phyloP scores from a whole-genome alignment of 1,140 invertebrate species.

The Chrysoperla carnea region DNA sequence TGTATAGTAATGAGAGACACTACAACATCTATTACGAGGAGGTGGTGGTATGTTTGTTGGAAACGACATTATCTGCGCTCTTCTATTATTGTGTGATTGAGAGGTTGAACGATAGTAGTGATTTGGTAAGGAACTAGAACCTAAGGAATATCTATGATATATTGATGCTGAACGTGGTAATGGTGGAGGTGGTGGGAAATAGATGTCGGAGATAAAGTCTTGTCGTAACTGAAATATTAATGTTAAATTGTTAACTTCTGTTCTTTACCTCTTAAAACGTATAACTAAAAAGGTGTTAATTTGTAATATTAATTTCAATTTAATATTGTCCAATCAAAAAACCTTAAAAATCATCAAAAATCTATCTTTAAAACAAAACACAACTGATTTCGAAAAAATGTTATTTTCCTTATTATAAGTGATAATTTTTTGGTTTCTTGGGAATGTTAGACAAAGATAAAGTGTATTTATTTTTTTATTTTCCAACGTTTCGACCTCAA shows the following conservation, averaged over 20 bases:
- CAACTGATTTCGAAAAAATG: too few relatives aligned
- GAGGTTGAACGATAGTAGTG: constrained; percentile 22
- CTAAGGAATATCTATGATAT: constrained; percentile 2
- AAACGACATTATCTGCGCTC: constrained; percentile 1
- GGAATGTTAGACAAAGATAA: too few relatives aligned
- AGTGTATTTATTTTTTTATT: too few relatives aligned
- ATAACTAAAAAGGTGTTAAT: too few relatives aligned
- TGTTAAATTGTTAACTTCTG: neutral
- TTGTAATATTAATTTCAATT: too few relatives aligned
- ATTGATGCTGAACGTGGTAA: constrained; percentile 20
- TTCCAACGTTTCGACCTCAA: too few relatives aligned
- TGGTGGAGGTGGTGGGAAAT: constrained; percentile 25
- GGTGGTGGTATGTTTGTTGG: constrained; percentile 7
- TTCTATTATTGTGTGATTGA: constrained; percentile 20
- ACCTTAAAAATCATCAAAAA: too few relatives aligned
- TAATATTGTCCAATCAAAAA: too few relatives aligned
- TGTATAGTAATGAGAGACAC: constrained; percentile 9
- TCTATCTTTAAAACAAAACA: too few relatives aligned
- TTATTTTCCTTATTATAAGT: too few relatives aligned
- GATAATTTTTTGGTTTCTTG: too few relatives aligned
- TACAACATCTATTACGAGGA: constrained; percentile 3
- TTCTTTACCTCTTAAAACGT: too few relatives aligned
- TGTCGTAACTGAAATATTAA: constrained; percentile 25
- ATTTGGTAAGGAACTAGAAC: constrained; percentile 22
- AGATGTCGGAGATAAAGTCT: constrained; percentile 57